Base-by-base conservation (phyloP, 2,113 vertebrate genomes). In the Erythrocercus mccallii region DNA sequence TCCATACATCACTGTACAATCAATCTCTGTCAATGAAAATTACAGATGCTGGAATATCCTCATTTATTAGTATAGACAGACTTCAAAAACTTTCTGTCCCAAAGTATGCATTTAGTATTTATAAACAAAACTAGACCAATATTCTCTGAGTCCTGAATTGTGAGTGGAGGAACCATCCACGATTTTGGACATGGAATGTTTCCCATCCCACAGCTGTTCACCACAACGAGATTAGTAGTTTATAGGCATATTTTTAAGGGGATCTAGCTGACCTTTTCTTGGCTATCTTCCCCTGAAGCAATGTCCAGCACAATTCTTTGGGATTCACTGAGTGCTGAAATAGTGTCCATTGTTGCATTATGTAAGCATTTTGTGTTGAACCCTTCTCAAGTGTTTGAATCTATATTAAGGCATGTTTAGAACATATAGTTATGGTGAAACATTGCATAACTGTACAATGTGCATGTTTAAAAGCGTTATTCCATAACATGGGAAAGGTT, bases 1-100 rank as follows among this genome's bases (percentile, higher is more conserved):
- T 74, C 44, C 2, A 1, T 20, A 44, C 0, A 0, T 68, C 56
- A 58, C 47, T 1, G 2, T 69, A 33, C 2, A 45, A 71, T 60
- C 72, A 79, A 79, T n/a, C 8, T 15, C 42, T 25, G 48, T 40
- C 85, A 93, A 73, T 56, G 66, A 38, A 73, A 82, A 53, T 51
- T 86, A 86, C 64, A 71, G 8, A 47, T 74, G 10, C 37, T 74
- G 45, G 37, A 60, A 81, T 76, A 53, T 9, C 8, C 5, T 84
- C 9, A 8, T 60, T 66, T 37, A 6, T 68, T 65, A 27, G 9
- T 56, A 78, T 62, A n/a, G 53, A 44, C 27, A 89, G 33, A 37
- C 33, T 79, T 84, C 25, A 31, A 23, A 56, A 31, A 12, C 27
- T 60, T 6, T 1, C 15, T 51, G 31, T 65, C 50, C 9, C 19